Percentiles rank a stretch among this genome's conserved stretches.
These are phyloP conservation scores for Cyphomyrmex costatus DNA, from an alignment of 1,140 invertebrate genomes.

Conservation along the genomic window DNA sequence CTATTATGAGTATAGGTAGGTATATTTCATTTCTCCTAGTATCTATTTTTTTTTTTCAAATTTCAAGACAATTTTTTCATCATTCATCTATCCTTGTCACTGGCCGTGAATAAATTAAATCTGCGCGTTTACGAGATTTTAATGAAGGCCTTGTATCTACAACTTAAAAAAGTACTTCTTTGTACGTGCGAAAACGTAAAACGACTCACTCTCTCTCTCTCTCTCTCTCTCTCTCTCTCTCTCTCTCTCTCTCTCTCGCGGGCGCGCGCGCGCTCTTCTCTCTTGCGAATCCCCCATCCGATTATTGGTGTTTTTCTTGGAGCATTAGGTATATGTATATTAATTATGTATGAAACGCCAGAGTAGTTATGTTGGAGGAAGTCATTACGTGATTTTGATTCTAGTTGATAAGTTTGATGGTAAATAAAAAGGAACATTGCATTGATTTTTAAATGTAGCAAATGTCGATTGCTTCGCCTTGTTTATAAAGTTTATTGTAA, in stretches of 20 bases:
- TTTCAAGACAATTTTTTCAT: neutral
- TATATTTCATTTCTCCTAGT: neutral
- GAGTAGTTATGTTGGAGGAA: too few species aligned
- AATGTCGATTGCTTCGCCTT: too few species aligned
- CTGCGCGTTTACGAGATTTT: neutral
- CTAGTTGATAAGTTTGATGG: neutral
- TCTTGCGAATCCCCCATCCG: neutral
- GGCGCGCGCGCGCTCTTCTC: too few species aligned
- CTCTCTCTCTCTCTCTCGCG: too few species aligned
- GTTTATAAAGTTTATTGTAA: too few species aligned
- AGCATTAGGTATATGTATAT: neutral
- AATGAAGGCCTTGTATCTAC: neutral
- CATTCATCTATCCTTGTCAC: neutral
- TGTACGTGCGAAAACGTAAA: neutral
- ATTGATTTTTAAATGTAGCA: constrained; percentile 5
- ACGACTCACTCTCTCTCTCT: constrained; percentile 23
- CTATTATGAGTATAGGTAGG: neutral
- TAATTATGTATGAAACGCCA: too few species aligned
- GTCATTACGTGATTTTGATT: constrained; percentile 15
- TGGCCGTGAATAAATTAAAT: constrained; percentile 5
- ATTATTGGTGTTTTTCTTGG: neutral
- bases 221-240: too few species aligned
- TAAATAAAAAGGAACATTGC: neutral
- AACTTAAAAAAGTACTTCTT: neutral
- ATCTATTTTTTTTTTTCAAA: neutral